Evolutionary conservation across 2,113 vertebrate species (phyloP), one percentile per base, ranked within the genome.

Genomic region (Peromyscus leucopus): DNA sequence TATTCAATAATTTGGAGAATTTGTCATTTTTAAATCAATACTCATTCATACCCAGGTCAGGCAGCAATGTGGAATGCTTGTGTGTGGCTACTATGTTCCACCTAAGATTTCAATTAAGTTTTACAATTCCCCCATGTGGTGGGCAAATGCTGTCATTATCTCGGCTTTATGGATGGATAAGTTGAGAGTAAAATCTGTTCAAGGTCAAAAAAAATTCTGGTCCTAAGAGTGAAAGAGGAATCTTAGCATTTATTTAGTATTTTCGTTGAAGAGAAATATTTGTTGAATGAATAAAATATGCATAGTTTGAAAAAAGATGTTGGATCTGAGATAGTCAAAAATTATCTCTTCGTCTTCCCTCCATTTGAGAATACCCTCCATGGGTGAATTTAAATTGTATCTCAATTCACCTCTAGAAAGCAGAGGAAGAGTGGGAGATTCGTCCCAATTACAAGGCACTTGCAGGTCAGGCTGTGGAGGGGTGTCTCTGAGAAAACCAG

Each of bases 1-100:
- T 96, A 78, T 91, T 95, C 75, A 91, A 59, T 97, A 96, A 89
- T 88, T 97, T 89, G 96, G 86, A 95, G 91, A 96, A 76, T 92
- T 97, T 98, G 94, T 97, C 93, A 95, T 96, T 75, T 96, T 96
- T 85, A 95, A 98, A 97, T 96, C 93, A 96, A 93, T 96, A 95
- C 33, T 97, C 92, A 97, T 97, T 96, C 94, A 95, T 80, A 92
- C 94, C 90, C 91, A 97, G 96, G 96, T 96, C 95, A 96, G 91
- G 59, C 80, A 97, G 75, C 74, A 92, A 88, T 87, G 75, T 91
- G 76, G 83, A 97, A 92, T 94, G 82, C 82, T 97, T 59, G 72
- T 96, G 61, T 94, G 83, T 96, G 96, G 91, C 90, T 88, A 93
- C 61, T 82, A 94, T 67, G 84, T 95, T 95, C 94, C 96, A 85